Evolutionary conservation across 2,888 invertebrate species (phyloP), one percentile per base, ranked within the genome.

Genomic region (Ellobium chinense): DNA sequence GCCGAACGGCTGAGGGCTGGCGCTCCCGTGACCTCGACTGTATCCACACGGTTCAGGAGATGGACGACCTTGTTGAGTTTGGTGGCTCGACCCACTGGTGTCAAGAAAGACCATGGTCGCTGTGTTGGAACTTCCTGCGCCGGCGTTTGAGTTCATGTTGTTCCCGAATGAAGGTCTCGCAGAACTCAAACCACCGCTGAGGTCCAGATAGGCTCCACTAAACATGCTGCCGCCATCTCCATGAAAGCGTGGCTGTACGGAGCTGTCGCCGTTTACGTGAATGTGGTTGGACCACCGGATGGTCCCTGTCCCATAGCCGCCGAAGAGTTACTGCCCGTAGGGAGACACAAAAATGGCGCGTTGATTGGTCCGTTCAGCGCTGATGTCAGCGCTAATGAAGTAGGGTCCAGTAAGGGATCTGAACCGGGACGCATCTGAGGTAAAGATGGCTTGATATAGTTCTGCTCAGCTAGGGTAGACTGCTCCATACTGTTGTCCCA

Each of bases 401-500:
- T n/a, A n/a, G n/a, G n/a, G n/a, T n/a, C n/a, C n/a, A n/a, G n/a
- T n/a, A n/a, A n/a, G n/a, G n/a, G n/a, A n/a, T n/a, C n/a, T n/a
- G n/a, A n/a, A n/a, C n/a, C n/a, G n/a, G n/a, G n/a, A n/a, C n/a
- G n/a, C n/a, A n/a, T n/a, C n/a, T n/a, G n/a, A 2, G 65, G 69
- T 14, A 69, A 34, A 4, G 77, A 18, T 4, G 77, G 36, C 39
- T 27, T 69, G 3, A 39, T 31, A 24, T 77, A 77, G 9, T 37
- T 31, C 9, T 77, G 77, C n/a, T 77, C 77, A 12, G 68, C 77
- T 0, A 77, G 60, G 24, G 69, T 39, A 21, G 36, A 54, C 2
- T 46, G 78, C 21, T 79, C 78, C 36, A 79, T 1, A n/a, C 78
- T 79, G 65, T 79, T 72, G 66, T 79, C 78, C 78, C 78, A 79